These are phyloP conservation scores for Nestor notabilis DNA, from an alignment of 2,113 vertebrate genomes.

Conservation along the genomic window DNA sequence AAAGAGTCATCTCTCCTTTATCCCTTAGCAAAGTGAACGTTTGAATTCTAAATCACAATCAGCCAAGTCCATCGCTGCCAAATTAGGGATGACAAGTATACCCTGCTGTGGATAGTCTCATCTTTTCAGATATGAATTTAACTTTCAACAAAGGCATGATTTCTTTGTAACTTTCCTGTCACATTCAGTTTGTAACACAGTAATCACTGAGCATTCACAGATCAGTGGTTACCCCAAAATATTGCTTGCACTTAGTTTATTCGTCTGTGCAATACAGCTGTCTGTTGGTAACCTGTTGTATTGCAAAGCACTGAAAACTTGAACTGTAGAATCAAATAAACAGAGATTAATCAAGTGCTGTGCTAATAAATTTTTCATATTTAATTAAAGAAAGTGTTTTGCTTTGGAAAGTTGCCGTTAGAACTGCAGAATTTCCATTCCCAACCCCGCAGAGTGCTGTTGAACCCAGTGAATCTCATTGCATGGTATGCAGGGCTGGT, in stretches of 20 bases:
- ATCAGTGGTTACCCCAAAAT: neutral
- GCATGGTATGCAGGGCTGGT: rapidly evolving
- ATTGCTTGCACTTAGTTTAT: neutral
- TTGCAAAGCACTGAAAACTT: neutral
- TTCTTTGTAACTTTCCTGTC: constrained; percentile 10
- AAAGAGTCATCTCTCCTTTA: neutral
- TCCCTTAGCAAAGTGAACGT: neutral
- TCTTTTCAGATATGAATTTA: constrained; percentile 5
- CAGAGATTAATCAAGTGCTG: neutral
- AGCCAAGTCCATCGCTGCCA: neutral
- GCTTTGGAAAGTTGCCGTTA: neutral
- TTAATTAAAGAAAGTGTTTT: constrained; percentile 31
- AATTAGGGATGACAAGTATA: constrained; percentile 12
- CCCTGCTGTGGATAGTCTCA: neutral
- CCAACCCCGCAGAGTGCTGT: neutral
- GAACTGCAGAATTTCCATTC: constrained; percentile 9
- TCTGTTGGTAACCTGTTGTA: neutral
- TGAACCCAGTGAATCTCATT: neutral
- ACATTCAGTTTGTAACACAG: neutral
- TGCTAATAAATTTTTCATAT: constrained; percentile 39
- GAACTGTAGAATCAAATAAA: neutral
- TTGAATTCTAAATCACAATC: constrained; percentile 6
- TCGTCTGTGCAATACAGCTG: neutral
- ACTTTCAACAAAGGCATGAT: constrained; percentile 5
- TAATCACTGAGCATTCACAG: neutral